Percentiles rank a stretch among this genome's conserved stretches.
Evolutionary conservation across 2,113 vertebrate species (phyloP).

Genomic region (Myiagra hebetior): DNA sequence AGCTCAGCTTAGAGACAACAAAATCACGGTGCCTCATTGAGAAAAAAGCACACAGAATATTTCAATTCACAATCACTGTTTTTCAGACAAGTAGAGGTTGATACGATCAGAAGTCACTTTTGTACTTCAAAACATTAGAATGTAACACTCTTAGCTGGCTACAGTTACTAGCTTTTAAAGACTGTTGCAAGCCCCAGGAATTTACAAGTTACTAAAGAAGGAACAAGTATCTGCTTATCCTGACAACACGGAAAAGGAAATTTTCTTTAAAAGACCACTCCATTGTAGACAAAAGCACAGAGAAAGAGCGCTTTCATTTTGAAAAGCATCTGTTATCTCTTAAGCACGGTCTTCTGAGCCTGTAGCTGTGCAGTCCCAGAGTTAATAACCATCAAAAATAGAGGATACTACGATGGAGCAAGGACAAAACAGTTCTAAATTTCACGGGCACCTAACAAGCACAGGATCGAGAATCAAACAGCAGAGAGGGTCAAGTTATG

Average conservation of each 20-base stretch:
- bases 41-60: neutral
- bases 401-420: accelerated
- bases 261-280: neutral
- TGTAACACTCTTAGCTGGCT: neutral
- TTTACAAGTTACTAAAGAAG: neutral
- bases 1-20: neutral
- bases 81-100: neutral
- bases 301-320: neutral
- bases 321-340: neutral
- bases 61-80: neutral
- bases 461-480: neutral
- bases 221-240: neutral
- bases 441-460: neutral
- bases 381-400: neutral
- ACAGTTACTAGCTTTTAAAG: neutral
- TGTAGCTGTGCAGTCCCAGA: neutral
- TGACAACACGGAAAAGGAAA: neutral
- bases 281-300: neutral
- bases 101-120: neutral
- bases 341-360: neutral
- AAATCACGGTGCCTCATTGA: neutral
- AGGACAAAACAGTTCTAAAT: neutral
- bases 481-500: neutral
- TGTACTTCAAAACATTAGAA: neutral
- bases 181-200: neutral